Percentiles rank a stretch among this genome's conserved stretches.
Evolutionary conservation across 1,140 invertebrate species (phyloP).

Genomic region (Chionoecetes opilio): DNA sequence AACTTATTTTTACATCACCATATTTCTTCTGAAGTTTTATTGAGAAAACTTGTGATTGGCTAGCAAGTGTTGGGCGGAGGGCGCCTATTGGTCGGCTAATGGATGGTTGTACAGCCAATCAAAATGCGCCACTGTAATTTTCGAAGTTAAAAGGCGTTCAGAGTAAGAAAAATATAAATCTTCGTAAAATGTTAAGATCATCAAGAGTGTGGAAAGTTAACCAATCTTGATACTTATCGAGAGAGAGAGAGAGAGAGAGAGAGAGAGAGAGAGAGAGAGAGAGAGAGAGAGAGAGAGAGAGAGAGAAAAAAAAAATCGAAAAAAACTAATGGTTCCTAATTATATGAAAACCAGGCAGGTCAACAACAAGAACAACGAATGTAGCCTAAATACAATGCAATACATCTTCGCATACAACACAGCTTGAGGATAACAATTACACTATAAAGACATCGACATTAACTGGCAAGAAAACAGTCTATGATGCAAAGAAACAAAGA

Average conservation of each 20-base stretch:
- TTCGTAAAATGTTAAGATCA: background rate
- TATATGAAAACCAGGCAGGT: too few species aligned
- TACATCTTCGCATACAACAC: too few species aligned
- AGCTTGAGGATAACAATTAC: too few species aligned
- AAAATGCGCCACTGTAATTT: background rate
- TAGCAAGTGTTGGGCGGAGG: background rate
- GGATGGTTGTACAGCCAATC: background rate
- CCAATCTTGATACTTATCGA: background rate
- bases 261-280: slow-evolving; percentile 27
- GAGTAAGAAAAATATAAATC: background rate
- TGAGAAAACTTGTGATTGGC: slow-evolving; percentile 17
- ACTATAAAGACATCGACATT: too few species aligned
- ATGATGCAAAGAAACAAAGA: too few species aligned
- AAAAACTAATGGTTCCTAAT: too few species aligned
- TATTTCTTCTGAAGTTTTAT: background rate
- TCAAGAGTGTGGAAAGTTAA: background rate
- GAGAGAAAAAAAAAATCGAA: background rate
- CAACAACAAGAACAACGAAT: too few species aligned
- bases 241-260: slow-evolving; percentile 13
- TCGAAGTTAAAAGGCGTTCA: background rate
- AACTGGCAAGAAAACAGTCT: too few species aligned
- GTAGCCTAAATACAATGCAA: too few species aligned
- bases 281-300: slow-evolving; percentile 27
- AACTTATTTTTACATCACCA: background rate
- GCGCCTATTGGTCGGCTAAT: background rate